A percentile compares a stretch with the other conserved stretches of the same genome.
phyloP scores from a whole-genome alignment of 2,113 vertebrate genomes.

The Amphiprion percula region DNA sequence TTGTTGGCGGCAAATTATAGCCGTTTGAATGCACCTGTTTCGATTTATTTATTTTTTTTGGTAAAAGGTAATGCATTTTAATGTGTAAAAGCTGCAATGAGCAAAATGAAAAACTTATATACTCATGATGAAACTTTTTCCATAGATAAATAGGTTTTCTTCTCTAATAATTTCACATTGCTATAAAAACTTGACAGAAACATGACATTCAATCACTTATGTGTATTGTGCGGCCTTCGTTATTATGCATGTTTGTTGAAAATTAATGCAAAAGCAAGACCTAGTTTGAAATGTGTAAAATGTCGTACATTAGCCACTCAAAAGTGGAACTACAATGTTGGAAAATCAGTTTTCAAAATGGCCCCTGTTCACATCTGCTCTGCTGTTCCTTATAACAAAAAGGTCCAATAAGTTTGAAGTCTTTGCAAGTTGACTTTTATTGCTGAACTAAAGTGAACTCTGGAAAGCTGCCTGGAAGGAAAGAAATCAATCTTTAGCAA shows the following conservation, averaged over 20 bases:
- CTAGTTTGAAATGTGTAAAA: neutral
- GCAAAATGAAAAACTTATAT: neutral
- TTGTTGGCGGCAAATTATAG: constrained; percentile 39
- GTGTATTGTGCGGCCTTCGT: too few relatives aligned
- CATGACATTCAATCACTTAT: too few relatives aligned
- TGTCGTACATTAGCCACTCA: neutral
- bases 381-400: neutral
- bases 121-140: neutral
- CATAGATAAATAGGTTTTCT: neutral
- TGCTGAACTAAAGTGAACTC: neutral
- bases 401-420: neutral
- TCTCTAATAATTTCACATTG: too few relatives aligned
- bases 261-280: neutral
- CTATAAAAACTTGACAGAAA: too few relatives aligned
- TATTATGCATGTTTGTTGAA: neutral
- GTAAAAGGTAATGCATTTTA: constrained; percentile 13
- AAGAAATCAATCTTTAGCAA: neutral
- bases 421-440: constrained; percentile 5
- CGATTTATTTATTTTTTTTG: neutral
- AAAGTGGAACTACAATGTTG: neutral
- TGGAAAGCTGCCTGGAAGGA: constrained; percentile 9
- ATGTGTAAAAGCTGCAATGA: neutral
- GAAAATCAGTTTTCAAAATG: neutral
- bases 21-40: constrained; percentile 27
- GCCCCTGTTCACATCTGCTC: constrained; percentile 3